Percentiles rank a stretch among this genome's conserved stretches.
Evolutionary conservation across 2,113 vertebrate species (phyloP).

Genomic region (Polypterus senegalus): DNA sequence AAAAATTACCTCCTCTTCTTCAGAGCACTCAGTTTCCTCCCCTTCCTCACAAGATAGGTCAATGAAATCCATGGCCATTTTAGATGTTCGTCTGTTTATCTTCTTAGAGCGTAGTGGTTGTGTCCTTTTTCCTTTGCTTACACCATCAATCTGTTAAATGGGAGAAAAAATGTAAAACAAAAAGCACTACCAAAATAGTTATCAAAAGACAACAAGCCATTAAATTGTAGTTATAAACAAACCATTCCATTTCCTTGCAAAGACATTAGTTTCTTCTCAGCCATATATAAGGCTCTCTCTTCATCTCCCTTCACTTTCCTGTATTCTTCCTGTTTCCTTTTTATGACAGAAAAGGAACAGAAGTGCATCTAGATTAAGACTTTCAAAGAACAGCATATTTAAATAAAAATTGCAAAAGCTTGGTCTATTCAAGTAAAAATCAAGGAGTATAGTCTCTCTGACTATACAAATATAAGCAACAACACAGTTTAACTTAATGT

Average conservation of each 20-base stretch:
- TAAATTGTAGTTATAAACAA: too few relatives aligned
- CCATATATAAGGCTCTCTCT: conserved; percentile 63
- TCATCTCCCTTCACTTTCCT: conserved; percentile 76
- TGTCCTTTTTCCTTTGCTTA: conserved; percentile 18
- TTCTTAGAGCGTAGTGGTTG: conserved; percentile 48
- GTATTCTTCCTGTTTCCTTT: conserved; percentile 67
- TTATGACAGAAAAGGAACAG: conserved; percentile 2
- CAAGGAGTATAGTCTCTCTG: too few relatives aligned
- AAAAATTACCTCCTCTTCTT: conserved; percentile 34
- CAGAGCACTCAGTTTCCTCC: conserved; percentile 60
- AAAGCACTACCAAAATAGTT: not conserved
- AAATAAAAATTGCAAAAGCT: too few relatives aligned
- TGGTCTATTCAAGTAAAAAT: too few relatives aligned
- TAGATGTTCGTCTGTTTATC: conserved; percentile 32
- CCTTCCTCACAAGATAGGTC: conserved; percentile 77
- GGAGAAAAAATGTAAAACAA: not conserved
- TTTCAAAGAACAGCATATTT: too few relatives aligned
- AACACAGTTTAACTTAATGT: too few relatives aligned
- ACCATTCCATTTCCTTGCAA: conserved; percentile 31
- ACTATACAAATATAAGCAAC: too few relatives aligned
- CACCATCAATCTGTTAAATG: conserved; percentile 48
- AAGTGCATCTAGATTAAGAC: not conserved
- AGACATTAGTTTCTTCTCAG: conserved; percentile 59
- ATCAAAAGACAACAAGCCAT: too few relatives aligned
- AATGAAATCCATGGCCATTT: conserved; percentile 32